Evolutionary conservation across 2,888 invertebrate genomes (phyloP), one percentile per base, ranked within the genome.

Genomic region (Ligdia adustata): DNA sequence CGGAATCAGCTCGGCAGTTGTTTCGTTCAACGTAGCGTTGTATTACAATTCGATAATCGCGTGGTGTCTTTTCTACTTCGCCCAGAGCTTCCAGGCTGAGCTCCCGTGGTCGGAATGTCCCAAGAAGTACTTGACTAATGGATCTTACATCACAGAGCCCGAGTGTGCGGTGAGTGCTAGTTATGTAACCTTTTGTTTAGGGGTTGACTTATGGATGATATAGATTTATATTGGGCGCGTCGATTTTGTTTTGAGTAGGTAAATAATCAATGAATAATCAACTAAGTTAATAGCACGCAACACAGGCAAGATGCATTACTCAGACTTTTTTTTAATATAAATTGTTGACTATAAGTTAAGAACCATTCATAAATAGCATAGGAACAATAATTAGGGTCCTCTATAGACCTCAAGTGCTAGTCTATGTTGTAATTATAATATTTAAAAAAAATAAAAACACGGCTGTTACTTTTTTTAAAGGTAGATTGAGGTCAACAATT

Each of bases 21-120:
- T 99, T 18, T 98, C 98, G 0, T 98, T 98, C 87, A 97, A 98
- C 76, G 98, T 99, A 56, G 98, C 98, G 6, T 92, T 99, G 57
- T 99, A 99, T 84, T 99, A 99, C 87, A 99, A 99, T 86, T 98
- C 98, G 50, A 98, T 99, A 66, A 98, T 99, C 62, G 98, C 98
- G 51, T 99, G 99, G 99, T 98, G 98, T 79, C 92, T 98, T 73
- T 98, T 97, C 83, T 98, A 98, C 87, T 95, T 98, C 75, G 95
- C 96, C 60, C 96, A 96, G 91, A 98, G 98, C 80, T 98, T 98
- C 82, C 97, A 97, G 75, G 94, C 95, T 0, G 94, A 97, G 69
- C 82, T 98, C 65, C 98, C 98, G 4, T 98, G 98, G 98, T 91
- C 97, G 0, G 95, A 96, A 51, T 98, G 98, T 79, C 98, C 98